Conservation (phyloP, 2,797 vertebrate species). For the Mormyrus proboscirostris region DNA sequence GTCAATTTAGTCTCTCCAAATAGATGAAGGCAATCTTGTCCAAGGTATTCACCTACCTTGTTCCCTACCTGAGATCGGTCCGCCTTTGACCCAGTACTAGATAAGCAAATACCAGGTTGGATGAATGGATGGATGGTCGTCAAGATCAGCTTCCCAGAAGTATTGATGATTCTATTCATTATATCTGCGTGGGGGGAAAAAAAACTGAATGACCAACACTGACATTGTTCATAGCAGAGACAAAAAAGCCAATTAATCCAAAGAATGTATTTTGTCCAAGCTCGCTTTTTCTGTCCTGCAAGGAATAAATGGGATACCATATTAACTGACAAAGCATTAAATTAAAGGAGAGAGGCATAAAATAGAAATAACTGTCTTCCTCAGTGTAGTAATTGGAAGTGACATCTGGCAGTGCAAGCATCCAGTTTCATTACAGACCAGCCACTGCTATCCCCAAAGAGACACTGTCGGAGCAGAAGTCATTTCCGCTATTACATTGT, state of each 20-base stretch:
- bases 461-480: background rate
- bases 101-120: background rate
- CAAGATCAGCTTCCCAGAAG: background rate
- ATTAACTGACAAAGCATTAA: conserved; percentile 40
- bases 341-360: conserved; percentile 35
- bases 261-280: background rate
- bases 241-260: conserved; percentile 25
- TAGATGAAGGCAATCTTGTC: background rate
- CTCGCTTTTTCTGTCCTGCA: conserved; percentile 10
- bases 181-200: background rate
- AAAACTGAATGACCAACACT: background rate
- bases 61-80: background rate
- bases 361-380: conserved; percentile 36
- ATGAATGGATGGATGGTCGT: background rate
- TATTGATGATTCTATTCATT: background rate
- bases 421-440: conserved; percentile 37
- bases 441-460: conserved; percentile 2
- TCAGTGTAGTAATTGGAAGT: conserved; percentile 40
- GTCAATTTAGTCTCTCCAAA: background rate
- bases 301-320: conserved; percentile 33
- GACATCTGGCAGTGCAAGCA: conserved; percentile 35
- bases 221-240: background rate
- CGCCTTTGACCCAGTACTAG: background rate
- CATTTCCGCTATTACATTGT: background rate
- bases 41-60: background rate